Percentiles rank a stretch among this genome's conserved stretches.
phyloP scores from a whole-genome alignment of 2,113 vertebrate species.

The Cyanistes caeruleus region DNA sequence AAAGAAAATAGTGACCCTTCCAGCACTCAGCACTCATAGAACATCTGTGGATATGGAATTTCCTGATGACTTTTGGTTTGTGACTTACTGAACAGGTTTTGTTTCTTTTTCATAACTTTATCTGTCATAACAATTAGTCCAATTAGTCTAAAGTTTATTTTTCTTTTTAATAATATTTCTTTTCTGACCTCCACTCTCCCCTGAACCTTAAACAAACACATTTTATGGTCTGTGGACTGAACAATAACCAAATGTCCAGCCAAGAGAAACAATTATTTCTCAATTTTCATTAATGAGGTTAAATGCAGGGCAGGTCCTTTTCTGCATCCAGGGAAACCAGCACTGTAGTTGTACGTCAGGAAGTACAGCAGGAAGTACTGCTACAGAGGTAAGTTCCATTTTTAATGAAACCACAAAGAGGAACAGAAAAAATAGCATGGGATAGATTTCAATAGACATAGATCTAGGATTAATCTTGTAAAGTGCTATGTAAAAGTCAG shows the following conservation, averaged over 20 bases:
- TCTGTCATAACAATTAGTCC: not conserved
- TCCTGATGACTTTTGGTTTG: not conserved
- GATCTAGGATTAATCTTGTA: not conserved
- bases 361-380: not conserved
- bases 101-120: not conserved
- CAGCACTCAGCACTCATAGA: rapidly evolving
- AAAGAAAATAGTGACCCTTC: not conserved
- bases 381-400: not conserved
- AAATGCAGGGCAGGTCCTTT: not conserved
- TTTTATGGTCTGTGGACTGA: not conserved
- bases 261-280: constrained; percentile 34
- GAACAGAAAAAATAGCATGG: not conserved
- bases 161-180: not conserved
- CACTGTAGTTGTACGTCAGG: not conserved
- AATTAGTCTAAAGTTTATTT: not conserved
- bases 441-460: not conserved
- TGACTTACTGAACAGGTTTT: not conserved
- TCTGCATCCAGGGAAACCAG: not conserved
- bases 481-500: not conserved
- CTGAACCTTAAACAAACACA: constrained; percentile 2
- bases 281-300: not conserved
- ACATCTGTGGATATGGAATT: constrained; percentile 37
- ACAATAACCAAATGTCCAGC: constrained; percentile 13
- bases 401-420: not conserved
- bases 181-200: not conserved